Conservation (phyloP, 2,797 vertebrate genomes). For the Cyprinodon diabolis region DNA sequence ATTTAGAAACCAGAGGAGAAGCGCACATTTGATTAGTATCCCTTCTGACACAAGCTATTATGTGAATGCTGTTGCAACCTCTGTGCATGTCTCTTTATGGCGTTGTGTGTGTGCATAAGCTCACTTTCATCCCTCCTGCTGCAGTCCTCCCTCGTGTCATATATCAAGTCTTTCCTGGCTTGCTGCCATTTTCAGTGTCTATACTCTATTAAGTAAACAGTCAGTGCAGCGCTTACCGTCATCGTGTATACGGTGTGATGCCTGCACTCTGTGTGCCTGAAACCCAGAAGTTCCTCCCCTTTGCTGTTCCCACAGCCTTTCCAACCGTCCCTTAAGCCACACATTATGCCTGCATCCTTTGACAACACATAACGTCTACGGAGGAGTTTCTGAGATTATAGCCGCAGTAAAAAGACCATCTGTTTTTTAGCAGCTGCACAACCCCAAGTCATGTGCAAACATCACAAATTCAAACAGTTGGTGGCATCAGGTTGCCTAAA, state of each 20-base stretch:
- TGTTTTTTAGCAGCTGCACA: slow-evolving; percentile 23
- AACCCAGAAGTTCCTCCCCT: not conserved
- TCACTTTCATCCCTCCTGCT: slow-evolving; percentile 14
- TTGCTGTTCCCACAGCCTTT: slow-evolving; percentile 7
- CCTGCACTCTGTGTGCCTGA: slow-evolving; percentile 5
- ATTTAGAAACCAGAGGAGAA: not conserved
- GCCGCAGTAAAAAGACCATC: slow-evolving; percentile 14
- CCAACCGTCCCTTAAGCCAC: slow-evolving; percentile 19
- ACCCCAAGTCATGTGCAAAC: slow-evolving; percentile 1
- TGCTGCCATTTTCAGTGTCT: slow-evolving; percentile 15
- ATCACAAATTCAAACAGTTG: not conserved
- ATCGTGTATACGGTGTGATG: slow-evolving; percentile 3
- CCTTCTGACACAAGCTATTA: not conserved
- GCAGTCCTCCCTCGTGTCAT: slow-evolving; percentile 28
- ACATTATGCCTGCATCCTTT: slow-evolving; percentile 21
- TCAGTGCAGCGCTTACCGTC: slow-evolving; percentile 24
- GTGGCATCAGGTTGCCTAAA: not conserved
- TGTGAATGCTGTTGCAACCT: not conserved
- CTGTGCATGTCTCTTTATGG: not conserved
- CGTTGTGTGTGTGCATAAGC: not conserved
- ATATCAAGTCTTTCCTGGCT: slow-evolving; percentile 42
- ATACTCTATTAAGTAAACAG: slow-evolving; percentile 36
- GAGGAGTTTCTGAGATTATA: slow-evolving; percentile 7
- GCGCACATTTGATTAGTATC: not conserved
- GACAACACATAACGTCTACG: slow-evolving; percentile 12